A percentile compares a stretch with the other conserved stretches of the same genome.
These are phyloP conservation scores for Otus sunia DNA, from an alignment of 2,113 vertebrate genomes.

Conservation along the genomic window DNA sequence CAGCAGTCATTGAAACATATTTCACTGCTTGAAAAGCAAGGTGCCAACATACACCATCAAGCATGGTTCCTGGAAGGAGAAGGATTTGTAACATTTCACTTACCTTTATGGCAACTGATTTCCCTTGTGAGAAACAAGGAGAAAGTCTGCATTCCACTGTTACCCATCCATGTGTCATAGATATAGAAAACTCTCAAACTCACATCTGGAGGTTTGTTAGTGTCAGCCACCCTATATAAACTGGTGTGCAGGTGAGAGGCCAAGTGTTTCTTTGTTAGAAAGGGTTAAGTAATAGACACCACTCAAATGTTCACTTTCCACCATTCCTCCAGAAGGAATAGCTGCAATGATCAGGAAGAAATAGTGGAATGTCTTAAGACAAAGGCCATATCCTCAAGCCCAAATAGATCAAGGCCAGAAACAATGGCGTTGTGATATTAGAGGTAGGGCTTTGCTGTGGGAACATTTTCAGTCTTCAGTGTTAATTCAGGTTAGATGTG, in stretches of 20 bases:
- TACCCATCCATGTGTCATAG: background rate
- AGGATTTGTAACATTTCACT: background rate
- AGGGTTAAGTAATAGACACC: background rate
- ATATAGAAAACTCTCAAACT: background rate
- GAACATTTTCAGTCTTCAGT: background rate
- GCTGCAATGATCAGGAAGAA: background rate
- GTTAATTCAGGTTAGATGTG: background rate
- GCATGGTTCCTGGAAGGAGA: background rate
- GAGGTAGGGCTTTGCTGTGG: background rate
- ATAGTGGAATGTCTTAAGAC: background rate
- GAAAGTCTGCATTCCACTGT: accelerated
- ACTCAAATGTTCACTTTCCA: background rate
- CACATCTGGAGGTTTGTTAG: background rate
- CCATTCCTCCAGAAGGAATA: background rate
- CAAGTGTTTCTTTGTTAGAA: background rate
- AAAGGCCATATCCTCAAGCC: background rate
- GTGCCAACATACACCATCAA: background rate
- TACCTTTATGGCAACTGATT: background rate
- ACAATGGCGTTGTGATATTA: accelerated
- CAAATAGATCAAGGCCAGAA: background rate
- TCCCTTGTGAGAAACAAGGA: background rate
- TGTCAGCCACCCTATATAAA: background rate
- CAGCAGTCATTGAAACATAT: background rate
- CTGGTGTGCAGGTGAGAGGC: background rate
- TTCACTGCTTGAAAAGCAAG: background rate